phyloP scores from a whole-genome alignment of 2,113 vertebrate species.

The Propithecus coquereli region DNA sequence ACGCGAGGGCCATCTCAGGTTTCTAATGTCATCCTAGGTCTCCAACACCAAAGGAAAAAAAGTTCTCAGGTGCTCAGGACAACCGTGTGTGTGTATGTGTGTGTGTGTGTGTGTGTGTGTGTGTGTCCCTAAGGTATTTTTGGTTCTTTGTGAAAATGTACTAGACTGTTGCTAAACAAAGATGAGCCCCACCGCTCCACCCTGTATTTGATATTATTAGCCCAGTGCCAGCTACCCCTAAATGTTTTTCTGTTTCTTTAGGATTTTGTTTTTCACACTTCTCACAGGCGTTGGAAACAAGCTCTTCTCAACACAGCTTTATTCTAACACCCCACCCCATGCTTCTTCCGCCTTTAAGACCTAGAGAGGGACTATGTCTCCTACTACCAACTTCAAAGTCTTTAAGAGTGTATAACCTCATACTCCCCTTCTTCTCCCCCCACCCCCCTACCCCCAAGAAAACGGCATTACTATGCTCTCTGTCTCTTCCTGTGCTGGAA shows the following conservation, averaged over 20 bases:
- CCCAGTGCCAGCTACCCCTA: neutral
- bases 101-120: neutral
- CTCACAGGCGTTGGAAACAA: neutral
- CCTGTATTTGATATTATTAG: neutral
- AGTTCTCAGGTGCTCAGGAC: neutral
- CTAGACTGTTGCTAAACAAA: neutral
- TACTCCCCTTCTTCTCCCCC: neutral
- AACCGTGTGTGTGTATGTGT: neutral
- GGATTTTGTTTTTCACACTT: neutral
- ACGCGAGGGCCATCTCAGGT: neutral
- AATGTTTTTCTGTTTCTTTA: neutral
- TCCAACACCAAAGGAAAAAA: neutral
- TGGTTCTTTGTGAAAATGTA: slow-evolving; percentile 24
- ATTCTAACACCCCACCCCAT: neutral
- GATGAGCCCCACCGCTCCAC: neutral
- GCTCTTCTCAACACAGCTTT: neutral
- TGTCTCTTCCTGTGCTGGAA: neutral
- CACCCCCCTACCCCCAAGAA: neutral
- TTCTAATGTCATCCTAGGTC: neutral
- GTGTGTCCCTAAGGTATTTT: neutral
- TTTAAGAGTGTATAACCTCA: neutral
- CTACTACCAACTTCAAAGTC: neutral
- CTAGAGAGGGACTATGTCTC: neutral
- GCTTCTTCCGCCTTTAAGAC: neutral
- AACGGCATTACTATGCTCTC: neutral